phyloP scores from a whole-genome alignment of 2,113 vertebrate species.

The Etia nguti region DNA sequence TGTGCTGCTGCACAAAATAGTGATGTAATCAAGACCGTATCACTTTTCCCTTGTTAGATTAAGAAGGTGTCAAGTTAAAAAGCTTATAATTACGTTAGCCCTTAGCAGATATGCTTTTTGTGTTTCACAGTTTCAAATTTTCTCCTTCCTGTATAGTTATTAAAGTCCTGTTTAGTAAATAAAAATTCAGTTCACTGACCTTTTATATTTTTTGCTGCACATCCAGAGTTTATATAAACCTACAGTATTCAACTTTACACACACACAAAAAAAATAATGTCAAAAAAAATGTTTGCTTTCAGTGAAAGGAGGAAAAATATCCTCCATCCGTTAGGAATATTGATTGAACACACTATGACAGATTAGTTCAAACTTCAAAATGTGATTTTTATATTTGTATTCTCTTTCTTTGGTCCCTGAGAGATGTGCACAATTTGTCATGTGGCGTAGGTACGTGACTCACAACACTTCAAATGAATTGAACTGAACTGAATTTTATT shows the following conservation, averaged over 20 bases:
- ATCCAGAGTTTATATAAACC: not conserved
- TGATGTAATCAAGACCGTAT: not conserved
- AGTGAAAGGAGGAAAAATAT: not conserved
- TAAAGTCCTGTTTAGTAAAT: not conserved
- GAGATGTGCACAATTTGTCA: not conserved
- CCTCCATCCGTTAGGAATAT: fast-evolving
- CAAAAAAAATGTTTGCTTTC: not conserved
- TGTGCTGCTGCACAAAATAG: not conserved
- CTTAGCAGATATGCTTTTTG: not conserved
- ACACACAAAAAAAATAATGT: not conserved
- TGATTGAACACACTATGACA: not conserved
- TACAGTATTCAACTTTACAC: not conserved
- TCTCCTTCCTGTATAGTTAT: not conserved
- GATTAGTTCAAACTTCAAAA: not conserved
- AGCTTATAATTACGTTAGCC: not conserved
- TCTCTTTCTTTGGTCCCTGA: not conserved
- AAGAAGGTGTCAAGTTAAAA: not conserved
- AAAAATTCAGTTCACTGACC: not conserved
- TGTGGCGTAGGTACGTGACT: not conserved
- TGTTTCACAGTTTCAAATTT: not conserved
- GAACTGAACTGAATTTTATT: not conserved
- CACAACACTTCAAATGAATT: not conserved
- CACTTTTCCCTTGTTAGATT: no score
- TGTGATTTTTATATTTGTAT: not conserved
- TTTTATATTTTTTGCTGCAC: not conserved